Evolutionary conservation across 2,888 invertebrate genomes (phyloP).

Genomic region (Mellilla xanthometata): DNA sequence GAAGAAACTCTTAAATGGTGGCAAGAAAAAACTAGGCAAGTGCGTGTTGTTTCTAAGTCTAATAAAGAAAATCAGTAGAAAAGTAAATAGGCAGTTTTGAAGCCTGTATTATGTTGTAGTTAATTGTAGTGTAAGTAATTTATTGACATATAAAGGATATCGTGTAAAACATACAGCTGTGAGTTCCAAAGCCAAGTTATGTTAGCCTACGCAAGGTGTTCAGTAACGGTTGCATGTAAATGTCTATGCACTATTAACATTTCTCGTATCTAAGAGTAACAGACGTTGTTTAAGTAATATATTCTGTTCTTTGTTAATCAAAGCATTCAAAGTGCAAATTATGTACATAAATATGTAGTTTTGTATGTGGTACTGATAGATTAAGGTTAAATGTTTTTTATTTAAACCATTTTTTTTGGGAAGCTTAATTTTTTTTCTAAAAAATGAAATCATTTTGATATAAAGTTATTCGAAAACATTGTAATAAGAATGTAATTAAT

Average conservation of each 20-base stretch:
- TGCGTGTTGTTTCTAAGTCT: conserved; percentile 34
- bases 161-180: conserved; percentile 71
- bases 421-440: too few species aligned
- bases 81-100: too few species aligned
- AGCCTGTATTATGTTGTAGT: too few species aligned
- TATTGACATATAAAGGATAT: conserved; percentile 47
- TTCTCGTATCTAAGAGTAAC: conserved; percentile 7
- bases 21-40: conserved; percentile 74
- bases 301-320: too few species aligned
- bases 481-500: too few species aligned
- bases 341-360: too few species aligned
- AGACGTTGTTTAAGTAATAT: background rate
- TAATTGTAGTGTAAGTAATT: conserved; percentile 44
- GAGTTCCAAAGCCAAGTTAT: conserved; percentile 68
- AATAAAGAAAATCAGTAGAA: conserved; percentile 39
- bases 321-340: too few species aligned
- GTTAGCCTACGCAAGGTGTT: conserved; percentile 72
- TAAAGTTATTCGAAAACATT: too few species aligned
- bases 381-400: too few species aligned
- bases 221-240: conserved; percentile 63
- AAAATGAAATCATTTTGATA: too few species aligned
- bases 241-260: conserved; percentile 37
- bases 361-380: too few species aligned
- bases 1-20: conserved; percentile 79
- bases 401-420: too few species aligned